Conservation (phyloP, 2,888 invertebrate genomes). For the Tetanocera ferruginea region DNA sequence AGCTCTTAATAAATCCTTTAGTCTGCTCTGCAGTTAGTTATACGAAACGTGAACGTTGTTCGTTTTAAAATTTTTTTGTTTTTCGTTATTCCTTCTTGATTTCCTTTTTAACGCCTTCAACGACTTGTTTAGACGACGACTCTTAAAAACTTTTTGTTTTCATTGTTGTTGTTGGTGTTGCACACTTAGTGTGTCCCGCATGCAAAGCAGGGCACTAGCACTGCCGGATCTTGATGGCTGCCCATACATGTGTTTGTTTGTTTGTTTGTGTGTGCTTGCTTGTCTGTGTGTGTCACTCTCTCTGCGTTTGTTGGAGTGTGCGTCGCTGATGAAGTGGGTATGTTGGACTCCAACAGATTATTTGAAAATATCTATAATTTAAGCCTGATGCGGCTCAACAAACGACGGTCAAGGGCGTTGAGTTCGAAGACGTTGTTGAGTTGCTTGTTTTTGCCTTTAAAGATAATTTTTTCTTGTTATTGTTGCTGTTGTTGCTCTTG, state of each 20-base stretch:
- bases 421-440: constrained; percentile 22
- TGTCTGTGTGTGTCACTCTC: too few relatives aligned
- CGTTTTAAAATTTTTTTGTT: not conserved
- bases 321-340: constrained; percentile 21
- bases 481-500: not conserved
- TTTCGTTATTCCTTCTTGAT: not conserved
- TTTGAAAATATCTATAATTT: constrained; percentile 16
- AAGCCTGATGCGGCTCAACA: not conserved
- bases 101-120: not conserved
- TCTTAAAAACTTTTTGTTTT: not conserved
- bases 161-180: not conserved
- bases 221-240: constrained; percentile 32
- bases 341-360: constrained; percentile 16
- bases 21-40: not conserved
- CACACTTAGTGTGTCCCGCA: constrained; percentile 18
- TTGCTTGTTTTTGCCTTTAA: not conserved
- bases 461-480: not conserved
- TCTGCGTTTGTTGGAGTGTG: too few relatives aligned
- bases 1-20: constrained; percentile 13
- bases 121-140: constrained; percentile 19
- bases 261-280: not conserved
- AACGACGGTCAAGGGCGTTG: constrained; percentile 36
- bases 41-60: not conserved
- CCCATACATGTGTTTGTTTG: not conserved
- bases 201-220: constrained; percentile 38